phyloP scores from a whole-genome alignment of 1,140 invertebrate genomes.

The Helicoverpa zea region DNA sequence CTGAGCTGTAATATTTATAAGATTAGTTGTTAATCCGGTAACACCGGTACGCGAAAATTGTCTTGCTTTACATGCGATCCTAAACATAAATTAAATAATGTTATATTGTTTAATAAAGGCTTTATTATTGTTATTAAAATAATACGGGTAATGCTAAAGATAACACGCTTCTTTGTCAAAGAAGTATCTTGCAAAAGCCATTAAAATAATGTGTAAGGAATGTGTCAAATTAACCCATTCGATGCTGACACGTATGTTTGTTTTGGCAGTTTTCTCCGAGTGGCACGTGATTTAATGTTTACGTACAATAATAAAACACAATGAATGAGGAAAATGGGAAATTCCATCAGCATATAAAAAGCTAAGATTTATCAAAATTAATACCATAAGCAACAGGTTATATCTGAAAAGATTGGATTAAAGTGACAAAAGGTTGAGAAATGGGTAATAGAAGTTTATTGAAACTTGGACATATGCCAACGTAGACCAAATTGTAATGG shows the following conservation, averaged over 20 bases:
- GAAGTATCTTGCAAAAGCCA: neutral
- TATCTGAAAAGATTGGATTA: neutral
- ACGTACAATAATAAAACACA: neutral
- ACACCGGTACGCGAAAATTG: too few species aligned
- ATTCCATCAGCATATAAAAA: too few species aligned
- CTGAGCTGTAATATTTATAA: too few species aligned
- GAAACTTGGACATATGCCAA: neutral
- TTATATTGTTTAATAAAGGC: too few species aligned
- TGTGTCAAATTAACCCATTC: conserved; percentile 1
- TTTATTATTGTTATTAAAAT: too few species aligned
- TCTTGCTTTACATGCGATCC: too few species aligned
- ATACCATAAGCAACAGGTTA: neutral
- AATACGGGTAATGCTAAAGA: too few species aligned
- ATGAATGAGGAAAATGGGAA: conserved; percentile 14
- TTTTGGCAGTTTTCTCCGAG: conserved; percentile 30
- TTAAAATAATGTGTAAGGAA: neutral
- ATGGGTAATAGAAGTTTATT: neutral
- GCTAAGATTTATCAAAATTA: neutral
- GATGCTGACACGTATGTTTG: conserved; percentile 26
- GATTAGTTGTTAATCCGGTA: too few species aligned
- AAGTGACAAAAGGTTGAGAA: neutral
- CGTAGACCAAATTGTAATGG: neutral
- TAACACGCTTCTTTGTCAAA: too few species aligned
- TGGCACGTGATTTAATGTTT: conserved; percentile 10
- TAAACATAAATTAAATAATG: too few species aligned